Conservation (phyloP, 1,140 invertebrate species). For the Stratiolaelaps scimitus region DNA sequence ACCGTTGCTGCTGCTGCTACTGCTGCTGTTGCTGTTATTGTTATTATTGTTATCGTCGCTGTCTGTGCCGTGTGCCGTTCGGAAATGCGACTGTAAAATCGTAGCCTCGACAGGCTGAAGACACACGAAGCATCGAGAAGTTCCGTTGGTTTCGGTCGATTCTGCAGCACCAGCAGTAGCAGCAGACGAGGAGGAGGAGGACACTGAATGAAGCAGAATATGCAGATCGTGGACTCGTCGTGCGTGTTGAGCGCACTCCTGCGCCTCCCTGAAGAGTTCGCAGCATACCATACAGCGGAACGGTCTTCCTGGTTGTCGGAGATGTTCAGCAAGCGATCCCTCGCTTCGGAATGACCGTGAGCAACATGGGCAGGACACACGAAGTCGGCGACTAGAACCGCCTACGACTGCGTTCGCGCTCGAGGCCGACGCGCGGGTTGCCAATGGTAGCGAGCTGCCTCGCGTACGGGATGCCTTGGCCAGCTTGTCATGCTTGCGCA, state of each 20-base stretch:
- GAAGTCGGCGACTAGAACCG: neutral
- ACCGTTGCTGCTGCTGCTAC: too few species aligned
- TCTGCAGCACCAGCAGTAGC: too few species aligned
- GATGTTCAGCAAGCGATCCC: constrained; percentile 9
- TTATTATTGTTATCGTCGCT: constrained; percentile 14
- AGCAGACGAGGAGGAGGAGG: too few species aligned
- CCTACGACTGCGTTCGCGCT: too few species aligned
- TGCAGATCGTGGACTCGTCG: neutral
- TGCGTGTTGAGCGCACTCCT: constrained; percentile 3
- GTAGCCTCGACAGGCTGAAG: neutral
- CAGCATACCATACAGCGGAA: constrained; percentile 18
- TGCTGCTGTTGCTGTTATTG: neutral
- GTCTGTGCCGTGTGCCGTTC: neutral
- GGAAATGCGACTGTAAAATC: neutral
- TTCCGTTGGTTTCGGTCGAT: neutral
- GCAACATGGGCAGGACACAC: neutral
- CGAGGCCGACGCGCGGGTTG: too few species aligned
- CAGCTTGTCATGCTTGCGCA: constrained; percentile 60
- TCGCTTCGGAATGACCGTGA: constrained; percentile 13
- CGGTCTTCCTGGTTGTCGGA: neutral
- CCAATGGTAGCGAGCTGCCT: too few species aligned
- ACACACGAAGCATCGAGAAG: constrained; percentile 3
- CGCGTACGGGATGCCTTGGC: too few species aligned
- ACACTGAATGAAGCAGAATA: neutral
- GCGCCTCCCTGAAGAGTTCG: neutral